Evolutionary conservation across 2,797 vertebrate genomes (phyloP).

Genomic region (Lates japonicus): DNA sequence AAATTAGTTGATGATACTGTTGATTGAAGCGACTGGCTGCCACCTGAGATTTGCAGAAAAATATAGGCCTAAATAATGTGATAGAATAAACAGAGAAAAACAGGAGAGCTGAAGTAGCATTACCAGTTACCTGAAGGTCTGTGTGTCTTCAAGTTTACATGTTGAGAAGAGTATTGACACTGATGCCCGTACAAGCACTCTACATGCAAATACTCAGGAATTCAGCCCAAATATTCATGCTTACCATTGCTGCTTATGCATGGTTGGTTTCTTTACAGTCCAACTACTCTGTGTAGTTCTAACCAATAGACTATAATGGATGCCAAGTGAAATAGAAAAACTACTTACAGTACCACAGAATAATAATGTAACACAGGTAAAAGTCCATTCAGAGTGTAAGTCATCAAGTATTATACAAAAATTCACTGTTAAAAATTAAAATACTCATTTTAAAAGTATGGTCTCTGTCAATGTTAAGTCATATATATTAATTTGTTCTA

Average conservation of each 20-base stretch:
- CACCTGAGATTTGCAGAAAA: neutral
- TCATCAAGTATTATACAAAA: too few relatives aligned
- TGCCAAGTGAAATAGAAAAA: neutral
- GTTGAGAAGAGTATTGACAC: neutral
- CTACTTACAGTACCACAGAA: neutral
- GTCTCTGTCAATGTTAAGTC: too few relatives aligned
- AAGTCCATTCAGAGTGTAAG: too few relatives aligned
- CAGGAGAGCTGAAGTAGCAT: neutral
- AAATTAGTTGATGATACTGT: neutral
- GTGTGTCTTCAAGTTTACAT: neutral
- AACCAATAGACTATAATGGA: neutral
- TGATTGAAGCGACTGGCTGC: neutral
- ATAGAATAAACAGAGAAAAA: neutral
- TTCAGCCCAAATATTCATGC: constrained; percentile 12
- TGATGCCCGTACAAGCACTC: neutral
- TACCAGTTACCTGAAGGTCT: neutral
- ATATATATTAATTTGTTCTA: too few relatives aligned
- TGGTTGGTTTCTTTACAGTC: constrained; percentile 14
- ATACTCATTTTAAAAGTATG: too few relatives aligned
- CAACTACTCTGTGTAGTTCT: neutral
- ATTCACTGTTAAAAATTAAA: too few relatives aligned
- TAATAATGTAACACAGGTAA: too few relatives aligned
- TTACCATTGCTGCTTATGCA: neutral
- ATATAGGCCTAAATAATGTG: neutral
- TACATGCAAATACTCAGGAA: neutral